Evolutionary conservation across 2,888 invertebrate species (phyloP), one percentile per base, ranked within the genome.

Genomic region (Clunio marinus): DNA sequence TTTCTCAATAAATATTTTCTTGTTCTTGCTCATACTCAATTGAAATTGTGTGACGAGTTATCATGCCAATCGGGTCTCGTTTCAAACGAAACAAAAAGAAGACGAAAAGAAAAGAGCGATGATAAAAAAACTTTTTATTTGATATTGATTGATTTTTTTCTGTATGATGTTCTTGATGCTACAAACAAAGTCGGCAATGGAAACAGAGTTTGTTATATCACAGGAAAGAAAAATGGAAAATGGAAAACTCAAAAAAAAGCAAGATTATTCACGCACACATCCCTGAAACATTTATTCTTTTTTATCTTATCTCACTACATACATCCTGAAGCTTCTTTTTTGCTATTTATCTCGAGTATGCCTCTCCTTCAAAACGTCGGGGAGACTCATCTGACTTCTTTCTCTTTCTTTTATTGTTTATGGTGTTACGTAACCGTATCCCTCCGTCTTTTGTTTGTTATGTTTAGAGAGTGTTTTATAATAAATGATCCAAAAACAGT

Each of bases 71-170:
- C 51, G 51, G 22, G 51, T 24, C n/a, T 20, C 15, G 2, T 27
- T 24, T 17, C 10, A 13, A 58, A 58, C 13, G n/a, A 28, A 25
- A 27, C 58, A 27, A 28, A 27, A 27, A 58, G 27, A 25, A n/a
- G n/a, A 5, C 8, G 35, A 35, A n/a, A n/a, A 35, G n/a, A 24
- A 58, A 17, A 59, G n/a, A 60, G 60, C 35, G 37, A 37, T 32
- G 57, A 60, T 58, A 58, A 58, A 58, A 37, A 35, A 22, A 17
- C 35, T 60, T 60, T 60, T 60, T 60, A 60, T 35, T 20, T 15
- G 60, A 60, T 60, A 60, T 60, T 60, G 60, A 60, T 60, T 60
- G 60, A 35, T 60, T 60, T 60, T 60, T 55, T 37, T 60, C 13
- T 60, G 28, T 59, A 25, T 57, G 57, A 27, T 57, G 17, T 51